Percentiles rank a stretch among this genome's conserved stretches.
Evolutionary conservation across 2,888 invertebrate species (phyloP).

Genomic region (Apotomis capreana): DNA sequence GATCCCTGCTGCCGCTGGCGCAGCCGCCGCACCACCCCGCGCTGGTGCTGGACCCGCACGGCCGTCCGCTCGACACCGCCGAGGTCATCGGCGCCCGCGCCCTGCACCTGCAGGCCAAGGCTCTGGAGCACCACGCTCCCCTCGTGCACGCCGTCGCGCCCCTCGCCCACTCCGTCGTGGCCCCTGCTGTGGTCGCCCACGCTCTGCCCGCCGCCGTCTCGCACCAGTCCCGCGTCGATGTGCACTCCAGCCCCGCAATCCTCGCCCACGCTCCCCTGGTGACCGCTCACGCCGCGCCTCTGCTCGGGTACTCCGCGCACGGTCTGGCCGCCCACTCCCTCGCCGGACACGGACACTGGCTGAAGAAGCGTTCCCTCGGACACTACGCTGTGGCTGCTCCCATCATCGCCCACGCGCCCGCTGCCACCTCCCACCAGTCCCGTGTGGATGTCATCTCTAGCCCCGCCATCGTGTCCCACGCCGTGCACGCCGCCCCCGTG

Average conservation of each 20-base stretch:
- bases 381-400: conserved; percentile 59
- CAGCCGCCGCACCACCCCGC: conserved; percentile 77
- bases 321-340: conserved; percentile 50
- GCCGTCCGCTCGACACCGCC: conserved; percentile 78
- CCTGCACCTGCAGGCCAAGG: conserved; percentile 77
- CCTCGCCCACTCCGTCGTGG: conserved; percentile 52
- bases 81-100: conserved; percentile 78
- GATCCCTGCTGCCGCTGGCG: conserved; percentile 75
- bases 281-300: conserved; percentile 49
- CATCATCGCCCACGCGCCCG: conserved; percentile 48
- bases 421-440: conserved; percentile 68
- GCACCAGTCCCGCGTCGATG: conserved; percentile 56
- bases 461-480: conserved; percentile 62
- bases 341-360: conserved; percentile 54
- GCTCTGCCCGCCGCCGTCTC: conserved; percentile 55
- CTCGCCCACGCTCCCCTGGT: conserved; percentile 52
- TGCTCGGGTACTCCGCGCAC: conserved; percentile 52
- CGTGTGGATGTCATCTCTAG: conserved; percentile 65
- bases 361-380: conserved; percentile 63
- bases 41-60: conserved; percentile 75
- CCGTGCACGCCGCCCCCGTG: conserved; percentile 53
- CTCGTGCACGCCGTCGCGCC: conserved; percentile 51
- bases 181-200: conserved; percentile 50
- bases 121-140: conserved; percentile 64
- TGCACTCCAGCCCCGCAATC: conserved; percentile 53